Base-by-base conservation (phyloP, 2,797 vertebrate genomes). In the Notamacropus eugenii region DNA sequence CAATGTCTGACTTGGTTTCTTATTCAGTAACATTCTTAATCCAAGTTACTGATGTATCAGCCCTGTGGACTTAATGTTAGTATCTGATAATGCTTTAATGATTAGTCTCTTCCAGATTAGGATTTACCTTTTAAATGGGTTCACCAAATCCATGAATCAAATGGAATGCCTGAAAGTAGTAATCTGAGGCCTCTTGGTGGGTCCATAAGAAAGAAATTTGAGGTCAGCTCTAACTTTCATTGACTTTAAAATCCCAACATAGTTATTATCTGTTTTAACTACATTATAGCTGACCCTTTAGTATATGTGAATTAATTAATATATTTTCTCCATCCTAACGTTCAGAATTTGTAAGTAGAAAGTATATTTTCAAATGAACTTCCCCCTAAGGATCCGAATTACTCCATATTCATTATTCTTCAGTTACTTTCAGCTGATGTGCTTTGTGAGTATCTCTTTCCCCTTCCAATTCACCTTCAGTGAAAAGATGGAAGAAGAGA, bases 291-390 rank as follows among this genome's bases (percentile, higher is more conserved):
- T 46, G 0, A 0, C 22, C n/a, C 5, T 5, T 95, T 12, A 92
- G 91, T 92, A 95, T 93, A 95, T 67, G 54, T 46, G 5, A 94
- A 92, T 58, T 1, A 0, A 62, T 92, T 92, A 52, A 93, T 40
- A 62, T 4, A 62, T 11, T 58, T 1, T 27, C 54, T 16, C n/a
- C 56, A 82, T 22, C 5, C 8, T 29, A 67, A 13, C 19, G 52
- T 55, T 95, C 59, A 55, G 55, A 93, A 93, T 55, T 28, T 93
- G 6, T 52, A 40, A 2, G 5, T 40, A 2, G 19, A 52, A 90
- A 54, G 6, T 46, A 54, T 19, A 55, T 46, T 92, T 92, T 91
- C 31, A 94, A 40, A 93, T 95, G 58, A 4, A 90, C 19, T 40
- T 93, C 91, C 31, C 52, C 19, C 40, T 27, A 94, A 82, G 5